These are phyloP conservation scores for Hanleya hanleyi DNA, from an alignment of 2,888 invertebrate species.

Conservation along the genomic window DNA sequence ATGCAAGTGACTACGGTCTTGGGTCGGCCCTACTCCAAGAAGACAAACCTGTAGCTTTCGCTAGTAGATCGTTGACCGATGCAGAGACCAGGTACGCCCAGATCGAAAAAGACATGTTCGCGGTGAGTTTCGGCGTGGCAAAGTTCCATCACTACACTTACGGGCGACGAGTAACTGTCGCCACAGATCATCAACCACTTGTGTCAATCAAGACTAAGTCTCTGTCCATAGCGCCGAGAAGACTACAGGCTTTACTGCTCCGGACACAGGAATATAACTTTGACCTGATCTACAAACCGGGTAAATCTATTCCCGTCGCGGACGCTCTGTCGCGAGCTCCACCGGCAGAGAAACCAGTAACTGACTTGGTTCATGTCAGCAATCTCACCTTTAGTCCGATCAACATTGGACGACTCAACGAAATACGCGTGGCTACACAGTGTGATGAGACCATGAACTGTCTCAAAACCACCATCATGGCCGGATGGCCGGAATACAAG, in stretches of 20 bases:
- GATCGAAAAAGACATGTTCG: too few relatives aligned
- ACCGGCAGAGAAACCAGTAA: too few relatives aligned
- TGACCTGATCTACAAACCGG: constrained; percentile 7
- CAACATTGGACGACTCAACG: neutral
- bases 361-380: too few relatives aligned
- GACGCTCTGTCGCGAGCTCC: constrained; percentile 40
- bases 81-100: constrained; percentile 21
- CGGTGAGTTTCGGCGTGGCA: constrained; percentile 18
- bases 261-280: constrained; percentile 6
- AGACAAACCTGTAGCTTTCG: constrained; percentile 18
- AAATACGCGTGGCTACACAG: constrained; percentile 4
- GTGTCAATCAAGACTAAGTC: constrained; percentile 12
- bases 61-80: constrained; percentile 16
- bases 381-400: too few relatives aligned
- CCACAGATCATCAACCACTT: constrained; percentile 19
- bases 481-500: constrained; percentile 23
- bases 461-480: constrained; percentile 10
- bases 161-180: constrained; percentile 9
- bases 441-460: constrained; percentile 13
- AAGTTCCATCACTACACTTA: constrained; percentile 16
- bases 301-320: constrained; percentile 30
- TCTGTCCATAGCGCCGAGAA: neutral
- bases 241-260: constrained; percentile 14
- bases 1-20: constrained; percentile 12
- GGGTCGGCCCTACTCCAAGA: constrained; percentile 15